Evolutionary conservation across 1,140 invertebrate species (phyloP).

Genomic region (Macrosteles quadrilineatus): DNA sequence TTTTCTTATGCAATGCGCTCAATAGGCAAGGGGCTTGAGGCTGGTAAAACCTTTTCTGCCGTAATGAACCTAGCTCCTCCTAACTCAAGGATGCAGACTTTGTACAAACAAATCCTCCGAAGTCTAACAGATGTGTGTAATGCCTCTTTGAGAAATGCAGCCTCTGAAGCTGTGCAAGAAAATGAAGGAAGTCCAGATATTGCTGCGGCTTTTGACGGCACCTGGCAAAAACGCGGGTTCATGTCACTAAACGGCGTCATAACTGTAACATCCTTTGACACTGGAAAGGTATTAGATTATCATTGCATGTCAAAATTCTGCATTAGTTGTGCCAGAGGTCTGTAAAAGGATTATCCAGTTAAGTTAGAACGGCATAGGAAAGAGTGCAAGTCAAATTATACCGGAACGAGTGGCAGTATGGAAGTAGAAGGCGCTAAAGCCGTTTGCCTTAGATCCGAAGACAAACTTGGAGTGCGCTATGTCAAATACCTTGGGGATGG

Average conservation of each 20-base stretch:
- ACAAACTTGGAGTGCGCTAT: slow-evolving; percentile 21
- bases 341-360: neutral
- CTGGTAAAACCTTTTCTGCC: neutral
- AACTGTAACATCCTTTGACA: slow-evolving; percentile 7
- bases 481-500: slow-evolving; percentile 32
- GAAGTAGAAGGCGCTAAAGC: slow-evolving; percentile 36
- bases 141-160: slow-evolving; percentile 1
- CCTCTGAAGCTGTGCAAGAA: neutral
- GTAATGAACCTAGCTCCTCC: slow-evolving; percentile 3
- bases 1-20: neutral
- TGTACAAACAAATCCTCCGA: neutral
- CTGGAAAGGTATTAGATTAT: slow-evolving; percentile 16
- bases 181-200: slow-evolving; percentile 27
- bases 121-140: neutral
- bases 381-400: slow-evolving; percentile 34
- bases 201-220: slow-evolving; percentile 31
- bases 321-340: neutral
- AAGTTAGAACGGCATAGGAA: neutral
- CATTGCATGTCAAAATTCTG: neutral
- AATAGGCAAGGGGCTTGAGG: neutral
- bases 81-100: neutral
- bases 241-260: slow-evolving; percentile 16
- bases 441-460: slow-evolving; percentile 38
- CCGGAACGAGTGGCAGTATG: slow-evolving; percentile 40
- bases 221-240: slow-evolving; percentile 32